Conservation (phyloP, 92 coral and sea anemone species). For the Phenganax subtilis region DNA sequence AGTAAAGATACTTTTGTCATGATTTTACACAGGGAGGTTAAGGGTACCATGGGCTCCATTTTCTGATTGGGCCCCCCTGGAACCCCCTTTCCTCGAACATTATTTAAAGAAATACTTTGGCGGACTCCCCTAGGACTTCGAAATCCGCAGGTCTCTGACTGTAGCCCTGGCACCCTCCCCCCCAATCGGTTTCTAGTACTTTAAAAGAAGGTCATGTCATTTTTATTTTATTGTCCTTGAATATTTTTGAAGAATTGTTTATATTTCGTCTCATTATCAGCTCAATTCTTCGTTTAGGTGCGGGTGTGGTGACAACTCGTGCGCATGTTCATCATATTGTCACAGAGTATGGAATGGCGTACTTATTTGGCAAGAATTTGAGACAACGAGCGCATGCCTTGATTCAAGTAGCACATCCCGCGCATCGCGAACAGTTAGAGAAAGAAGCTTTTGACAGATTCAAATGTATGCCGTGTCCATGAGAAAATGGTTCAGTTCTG, state of each 20-base stretch:
- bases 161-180: no score
- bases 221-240: no score
- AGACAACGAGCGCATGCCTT: constrained; percentile 85
- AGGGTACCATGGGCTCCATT: no score
- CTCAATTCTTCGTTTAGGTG: constrained; percentile 47
- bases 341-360: constrained; percentile 81
- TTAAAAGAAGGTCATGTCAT: no score
- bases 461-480: constrained; percentile 93
- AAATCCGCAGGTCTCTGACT: no score
- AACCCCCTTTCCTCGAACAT: no score
- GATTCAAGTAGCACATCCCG: constrained; percentile 79
- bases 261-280: background rate
- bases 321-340: constrained; percentile 94
- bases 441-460: constrained; percentile 82
- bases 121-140: no score
- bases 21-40: no score
- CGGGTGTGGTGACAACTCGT: constrained; percentile 90
- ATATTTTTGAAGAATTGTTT: background rate
- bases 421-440: constrained; percentile 80
- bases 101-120: no score
- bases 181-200: no score
- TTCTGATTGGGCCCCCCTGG: no score
- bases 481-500: background rate
- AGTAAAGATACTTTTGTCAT: no score
- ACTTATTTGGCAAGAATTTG: constrained; percentile 83